Conservation (phyloP, 1,140 invertebrate species). For the Bombyx mandarina region DNA sequence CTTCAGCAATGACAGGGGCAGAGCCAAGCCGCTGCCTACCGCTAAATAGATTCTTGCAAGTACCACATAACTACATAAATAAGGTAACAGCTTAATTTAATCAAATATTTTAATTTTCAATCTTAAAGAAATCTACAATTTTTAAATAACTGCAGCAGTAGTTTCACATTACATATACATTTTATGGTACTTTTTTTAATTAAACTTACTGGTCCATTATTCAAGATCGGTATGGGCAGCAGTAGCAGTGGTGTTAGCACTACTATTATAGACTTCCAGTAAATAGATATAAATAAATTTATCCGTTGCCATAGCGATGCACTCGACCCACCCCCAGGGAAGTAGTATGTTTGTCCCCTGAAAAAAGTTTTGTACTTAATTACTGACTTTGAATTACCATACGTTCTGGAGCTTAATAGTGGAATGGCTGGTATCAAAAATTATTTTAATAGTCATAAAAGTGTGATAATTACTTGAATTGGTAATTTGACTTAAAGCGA, state of each 20-base stretch:
- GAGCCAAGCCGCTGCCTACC: no score
- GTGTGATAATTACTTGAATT: no score
- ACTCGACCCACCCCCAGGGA: constrained; percentile 41
- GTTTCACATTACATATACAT: background rate
- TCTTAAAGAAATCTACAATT: no score
- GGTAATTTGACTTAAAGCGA: no score
- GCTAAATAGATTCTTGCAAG: background rate
- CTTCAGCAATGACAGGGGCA: no score
- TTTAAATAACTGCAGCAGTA: no score
- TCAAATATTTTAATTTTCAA: no score
- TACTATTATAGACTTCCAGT: constrained; percentile 77
- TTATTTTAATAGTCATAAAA: no score
- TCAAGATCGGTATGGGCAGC: constrained; percentile 73
- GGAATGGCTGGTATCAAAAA: no score
- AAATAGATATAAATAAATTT: constrained; percentile 61
- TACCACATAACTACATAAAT: background rate
- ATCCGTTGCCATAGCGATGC: constrained; percentile 52
- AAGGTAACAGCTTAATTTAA: background rate
- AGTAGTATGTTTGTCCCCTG: constrained; percentile 59
- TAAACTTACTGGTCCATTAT: constrained; percentile 63
- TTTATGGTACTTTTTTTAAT: background rate
- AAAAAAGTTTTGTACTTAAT: constrained; percentile 20
- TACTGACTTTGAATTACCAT: no score
- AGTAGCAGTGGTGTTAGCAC: constrained; percentile 75
- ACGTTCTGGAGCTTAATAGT: no score